phyloP scores from a whole-genome alignment of 1,140 invertebrate genomes.

The Drosophila ercepeae region DNA sequence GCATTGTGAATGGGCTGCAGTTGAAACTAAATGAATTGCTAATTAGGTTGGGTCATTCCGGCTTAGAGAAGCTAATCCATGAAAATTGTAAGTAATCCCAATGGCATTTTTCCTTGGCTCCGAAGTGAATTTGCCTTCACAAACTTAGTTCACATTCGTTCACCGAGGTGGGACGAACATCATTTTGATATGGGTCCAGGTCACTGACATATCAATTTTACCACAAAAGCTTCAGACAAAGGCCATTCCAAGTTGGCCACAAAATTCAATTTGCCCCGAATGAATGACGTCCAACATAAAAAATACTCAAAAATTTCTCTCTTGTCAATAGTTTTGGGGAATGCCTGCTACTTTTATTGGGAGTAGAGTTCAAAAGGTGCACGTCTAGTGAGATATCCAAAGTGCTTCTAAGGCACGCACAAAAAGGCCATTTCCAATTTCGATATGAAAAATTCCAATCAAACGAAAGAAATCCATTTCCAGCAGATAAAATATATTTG shows the following conservation, averaged over 20 bases:
- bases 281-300: slow-evolving; percentile 21
- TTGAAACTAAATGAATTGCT: slow-evolving; percentile 50
- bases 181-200: slow-evolving; percentile 44
- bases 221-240: slow-evolving; percentile 52
- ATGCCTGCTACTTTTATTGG: slow-evolving; percentile 41
- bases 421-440: slow-evolving; percentile 20
- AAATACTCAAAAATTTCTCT: slow-evolving; percentile 38
- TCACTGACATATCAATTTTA: slow-evolving; percentile 56
- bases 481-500: slow-evolving; percentile 42
- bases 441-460: slow-evolving; percentile 34
- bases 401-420: slow-evolving; percentile 15
- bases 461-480: slow-evolving; percentile 20
- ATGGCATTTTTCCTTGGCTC: slow-evolving; percentile 11
- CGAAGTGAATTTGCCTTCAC: slow-evolving; percentile 2
- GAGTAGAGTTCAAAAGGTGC: slow-evolving; percentile 39
- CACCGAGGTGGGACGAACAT: slow-evolving; percentile 44
- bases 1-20: slow-evolving; percentile 40
- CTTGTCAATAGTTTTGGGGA: slow-evolving; percentile 41
- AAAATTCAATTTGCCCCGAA: slow-evolving; percentile 42
- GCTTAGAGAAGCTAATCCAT: slow-evolving; percentile 21
- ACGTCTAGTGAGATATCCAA: slow-evolving; percentile 25
- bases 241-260: slow-evolving; percentile 33
- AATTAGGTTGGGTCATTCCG: slow-evolving; percentile 43
- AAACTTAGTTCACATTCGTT: neutral
- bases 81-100: slow-evolving; percentile 39